Base-by-base conservation (phyloP, 2,797 vertebrate species). In the Menidia menidia region DNA sequence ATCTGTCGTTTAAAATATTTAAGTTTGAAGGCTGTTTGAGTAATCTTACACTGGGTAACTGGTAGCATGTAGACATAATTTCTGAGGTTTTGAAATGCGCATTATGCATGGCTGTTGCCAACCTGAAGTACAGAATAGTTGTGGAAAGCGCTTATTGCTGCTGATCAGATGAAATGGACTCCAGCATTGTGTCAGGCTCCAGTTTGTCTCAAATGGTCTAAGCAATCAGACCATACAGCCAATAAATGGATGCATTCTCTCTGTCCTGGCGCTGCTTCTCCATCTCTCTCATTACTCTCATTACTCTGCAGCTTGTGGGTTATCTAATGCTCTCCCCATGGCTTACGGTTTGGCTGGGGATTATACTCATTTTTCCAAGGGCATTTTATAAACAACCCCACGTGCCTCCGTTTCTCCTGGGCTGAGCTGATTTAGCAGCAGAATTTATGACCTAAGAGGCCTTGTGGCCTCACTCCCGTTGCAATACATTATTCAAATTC, bases 401-500 rank as follows among this genome's bases (percentile, higher is more conserved):
- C 88, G 86, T 89, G 84, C 88, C 87, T 87, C 76, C 80, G 68
- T 77, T 87, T 90, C 89, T 86, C 78, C 84, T 64, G 81, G 88
- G 85, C 86, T 68, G 83, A 83, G 82, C 84, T 75, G 87, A 89
- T 84, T 87, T 78, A 88, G 87, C 82, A 66, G 89, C 87, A 87
- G 86, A 88, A 93, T 91, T 91, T 92, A 93, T 73, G 83, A 92
- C 86, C 88, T 88, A 85, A 1, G 83, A 89, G 87, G 91, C 87
- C 88, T 83, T 68, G 85, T 79, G 84, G 81, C 85, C 78, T 83
- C 85, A 64, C 78, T 85, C 82, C 88, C 78, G 59, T 87, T 83
- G 87, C 87, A 87, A 92, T 90, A 82, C 90, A 92, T 93, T 92
- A 93, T 93, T 90, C 90, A 91, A 89, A 91, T 93, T 88, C 81